These are phyloP conservation scores for Mesopsocus fuscifrons DNA, from an alignment of 2,888 invertebrate species.

Conservation along the genomic window DNA sequence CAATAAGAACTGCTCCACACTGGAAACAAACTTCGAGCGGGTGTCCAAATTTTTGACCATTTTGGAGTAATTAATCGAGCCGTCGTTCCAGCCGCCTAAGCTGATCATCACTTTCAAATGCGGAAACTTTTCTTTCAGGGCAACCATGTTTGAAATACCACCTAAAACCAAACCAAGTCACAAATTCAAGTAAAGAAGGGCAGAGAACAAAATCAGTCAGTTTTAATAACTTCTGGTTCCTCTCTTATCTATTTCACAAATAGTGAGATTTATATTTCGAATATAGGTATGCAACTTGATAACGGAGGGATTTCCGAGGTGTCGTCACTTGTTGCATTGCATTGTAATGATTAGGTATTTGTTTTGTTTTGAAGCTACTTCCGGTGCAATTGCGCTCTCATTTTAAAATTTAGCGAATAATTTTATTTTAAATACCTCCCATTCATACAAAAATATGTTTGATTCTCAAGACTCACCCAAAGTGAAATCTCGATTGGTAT, in stretches of 20 bases:
- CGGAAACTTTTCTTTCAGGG: background rate
- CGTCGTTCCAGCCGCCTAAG: background rate
- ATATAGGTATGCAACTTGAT: no score
- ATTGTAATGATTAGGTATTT: no score
- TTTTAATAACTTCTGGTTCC: no score
- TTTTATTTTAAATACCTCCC: no score
- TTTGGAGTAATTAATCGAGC: conserved; percentile 2
- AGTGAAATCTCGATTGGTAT: background rate
- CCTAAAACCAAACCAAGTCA: background rate
- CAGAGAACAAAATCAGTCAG: background rate
- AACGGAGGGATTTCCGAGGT: no score
- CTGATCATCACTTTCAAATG: conserved; percentile 18
- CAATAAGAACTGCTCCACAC: conserved; percentile 2
- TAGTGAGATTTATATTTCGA: no score
- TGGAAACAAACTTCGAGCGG: background rate
- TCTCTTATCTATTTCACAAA: no score
- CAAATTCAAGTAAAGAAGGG: background rate
- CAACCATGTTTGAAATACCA: background rate
- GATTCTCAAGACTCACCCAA: background rate
- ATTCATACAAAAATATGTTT: no score
- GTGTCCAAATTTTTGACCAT: background rate
- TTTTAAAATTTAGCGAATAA: no score
- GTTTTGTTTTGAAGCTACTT: no score
- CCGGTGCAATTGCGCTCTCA: no score
- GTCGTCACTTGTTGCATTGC: no score